These are phyloP conservation scores for Sesia bembeciformis DNA, from an alignment of 2,888 invertebrate genomes.

Conservation along the genomic window DNA sequence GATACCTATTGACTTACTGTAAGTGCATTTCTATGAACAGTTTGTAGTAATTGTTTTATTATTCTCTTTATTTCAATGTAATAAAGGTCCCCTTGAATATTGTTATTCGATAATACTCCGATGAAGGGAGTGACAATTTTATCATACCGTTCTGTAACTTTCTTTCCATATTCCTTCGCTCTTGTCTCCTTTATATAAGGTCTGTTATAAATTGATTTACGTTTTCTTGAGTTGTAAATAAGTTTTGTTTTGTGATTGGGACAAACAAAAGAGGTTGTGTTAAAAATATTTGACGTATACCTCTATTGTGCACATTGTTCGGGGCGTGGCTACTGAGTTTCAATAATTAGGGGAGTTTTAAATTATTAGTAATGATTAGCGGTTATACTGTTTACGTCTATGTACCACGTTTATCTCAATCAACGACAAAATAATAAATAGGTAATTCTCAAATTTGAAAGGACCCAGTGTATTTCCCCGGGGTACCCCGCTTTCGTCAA, in stretches of 20 bases:
- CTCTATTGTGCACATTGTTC: constrained; percentile 2
- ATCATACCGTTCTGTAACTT: no score
- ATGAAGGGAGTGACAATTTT: no score
- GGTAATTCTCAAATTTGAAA: no score
- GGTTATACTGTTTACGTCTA: no score
- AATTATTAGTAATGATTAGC: no score
- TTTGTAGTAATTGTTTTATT: constrained; percentile 8
- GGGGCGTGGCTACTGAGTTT: constrained; percentile 3
- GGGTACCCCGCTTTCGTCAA: no score
- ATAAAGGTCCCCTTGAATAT: not conserved
- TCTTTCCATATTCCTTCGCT: not conserved
- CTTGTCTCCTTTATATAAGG: not conserved
- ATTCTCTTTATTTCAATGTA: constrained; percentile 5
- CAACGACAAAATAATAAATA: no score
- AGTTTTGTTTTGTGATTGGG: not conserved
- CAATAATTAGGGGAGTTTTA: constrained; percentile 1
- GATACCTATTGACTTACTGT: constrained; percentile 6
- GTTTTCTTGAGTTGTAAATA: not conserved
- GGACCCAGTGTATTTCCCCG: no score
- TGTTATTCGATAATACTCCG: constrained; percentile 4
- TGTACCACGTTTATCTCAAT: no score
- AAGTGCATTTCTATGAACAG: constrained; percentile 3
- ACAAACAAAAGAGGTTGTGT: constrained; percentile 3
- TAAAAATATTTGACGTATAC: constrained; percentile 3
- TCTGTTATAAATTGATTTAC: not conserved